These are phyloP conservation scores for Lutjanus argentimaculatus DNA, from an alignment of 2,797 vertebrate species.

Conservation along the genomic window DNA sequence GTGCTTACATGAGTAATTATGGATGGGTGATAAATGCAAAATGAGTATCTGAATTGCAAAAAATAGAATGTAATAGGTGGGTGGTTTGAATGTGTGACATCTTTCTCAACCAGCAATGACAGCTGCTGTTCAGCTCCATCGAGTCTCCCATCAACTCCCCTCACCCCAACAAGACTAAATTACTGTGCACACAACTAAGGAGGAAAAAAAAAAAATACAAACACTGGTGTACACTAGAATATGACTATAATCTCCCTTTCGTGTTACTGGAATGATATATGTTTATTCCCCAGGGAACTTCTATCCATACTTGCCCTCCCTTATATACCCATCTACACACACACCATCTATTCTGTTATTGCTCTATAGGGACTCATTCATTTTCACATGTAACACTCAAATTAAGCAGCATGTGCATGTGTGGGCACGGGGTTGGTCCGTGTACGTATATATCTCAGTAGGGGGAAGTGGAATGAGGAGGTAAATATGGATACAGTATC, in stretches of 20 bases:
- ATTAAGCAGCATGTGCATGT: slow-evolving; percentile 36
- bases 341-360: slow-evolving; percentile 29
- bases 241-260: not conserved
- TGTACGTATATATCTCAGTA: not conserved
- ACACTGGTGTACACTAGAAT: not conserved
- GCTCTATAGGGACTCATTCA: slow-evolving; percentile 51
- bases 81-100: slow-evolving; percentile 10
- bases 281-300: slow-evolving; percentile 34
- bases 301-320: slow-evolving; percentile 10
- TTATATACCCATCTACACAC: slow-evolving; percentile 21
- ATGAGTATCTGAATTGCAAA: slow-evolving; percentile 8
- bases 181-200: not conserved
- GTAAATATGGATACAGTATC: not conserved
- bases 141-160: slow-evolving; percentile 4
- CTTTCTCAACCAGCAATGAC: slow-evolving; percentile 19
- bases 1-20: slow-evolving; percentile 24
- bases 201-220: not conserved
- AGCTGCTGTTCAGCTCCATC: slow-evolving; percentile 33
- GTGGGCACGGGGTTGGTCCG: slow-evolving; percentile 13
- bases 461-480: not conserved
- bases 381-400: slow-evolving; percentile 46
- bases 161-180: not conserved
- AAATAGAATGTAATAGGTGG: slow-evolving; percentile 1
- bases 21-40: slow-evolving; percentile 1
- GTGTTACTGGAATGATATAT: slow-evolving; percentile 38